Conservation (phyloP, 2,797 vertebrate genomes). For the Liasis olivaceus region DNA sequence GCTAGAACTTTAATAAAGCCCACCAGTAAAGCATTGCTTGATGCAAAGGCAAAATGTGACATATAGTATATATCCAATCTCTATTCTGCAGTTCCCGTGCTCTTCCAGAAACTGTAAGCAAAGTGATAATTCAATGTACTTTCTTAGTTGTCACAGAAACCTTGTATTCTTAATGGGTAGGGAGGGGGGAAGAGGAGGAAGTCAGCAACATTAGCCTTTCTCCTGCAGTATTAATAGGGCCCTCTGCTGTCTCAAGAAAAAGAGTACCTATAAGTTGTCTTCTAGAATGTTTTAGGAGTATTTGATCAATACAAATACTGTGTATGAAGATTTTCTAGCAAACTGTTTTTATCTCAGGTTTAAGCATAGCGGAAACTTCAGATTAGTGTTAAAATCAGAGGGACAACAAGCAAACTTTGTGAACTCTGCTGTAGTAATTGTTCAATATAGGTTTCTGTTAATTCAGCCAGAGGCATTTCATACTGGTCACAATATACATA, state of each 20-base stretch:
- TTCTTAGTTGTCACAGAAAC: background rate
- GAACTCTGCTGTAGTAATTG: background rate
- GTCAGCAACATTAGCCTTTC: background rate
- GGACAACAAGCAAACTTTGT: background rate
- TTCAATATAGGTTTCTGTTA: slow-evolving; percentile 11
- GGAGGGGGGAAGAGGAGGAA: too few relatives aligned
- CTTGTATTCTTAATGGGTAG: background rate
- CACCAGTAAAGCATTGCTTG: background rate
- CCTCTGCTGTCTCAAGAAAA: slow-evolving; percentile 7
- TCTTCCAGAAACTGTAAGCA: background rate
- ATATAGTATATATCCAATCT: background rate
- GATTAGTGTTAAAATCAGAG: background rate
- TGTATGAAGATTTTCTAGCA: background rate
- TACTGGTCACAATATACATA: background rate
- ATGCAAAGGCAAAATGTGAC: background rate
- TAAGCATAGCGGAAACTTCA: background rate
- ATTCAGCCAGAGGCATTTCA: background rate
- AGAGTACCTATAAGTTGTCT: background rate
- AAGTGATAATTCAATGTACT: background rate
- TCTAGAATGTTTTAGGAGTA: background rate
- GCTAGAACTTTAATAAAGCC: background rate
- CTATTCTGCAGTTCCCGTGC: background rate
- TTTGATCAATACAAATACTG: background rate
- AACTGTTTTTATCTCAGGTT: slow-evolving; percentile 15
- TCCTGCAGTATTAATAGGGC: background rate